phyloP scores from a whole-genome alignment of 2,797 vertebrate genomes.

The Meriones psammophilus region DNA sequence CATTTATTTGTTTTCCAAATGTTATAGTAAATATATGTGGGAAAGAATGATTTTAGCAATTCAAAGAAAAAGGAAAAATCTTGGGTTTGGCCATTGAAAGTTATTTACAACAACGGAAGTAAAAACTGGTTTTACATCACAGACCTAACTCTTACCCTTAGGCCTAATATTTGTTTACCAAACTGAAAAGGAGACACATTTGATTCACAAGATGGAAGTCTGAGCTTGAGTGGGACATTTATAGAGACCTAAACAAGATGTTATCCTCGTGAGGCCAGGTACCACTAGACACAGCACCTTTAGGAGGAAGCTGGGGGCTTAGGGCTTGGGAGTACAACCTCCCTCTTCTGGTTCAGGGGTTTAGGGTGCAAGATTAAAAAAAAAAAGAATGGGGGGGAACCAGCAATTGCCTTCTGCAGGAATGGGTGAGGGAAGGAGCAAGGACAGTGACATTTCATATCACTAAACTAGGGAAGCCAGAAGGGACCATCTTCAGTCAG shows the following conservation, averaged over 20 bases:
- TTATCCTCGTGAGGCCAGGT: slow-evolving; percentile 79
- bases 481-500: slow-evolving; percentile 65
- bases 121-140: slow-evolving; percentile 92
- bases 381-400: slow-evolving; percentile 75
- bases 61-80: slow-evolving; percentile 98
- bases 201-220: slow-evolving; percentile 93
- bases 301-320: slow-evolving; percentile 67
- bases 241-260: slow-evolving; percentile 88
- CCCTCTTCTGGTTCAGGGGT: slow-evolving; percentile 78
- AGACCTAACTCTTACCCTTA: slow-evolving; percentile 90
- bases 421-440: neutral
- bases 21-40: slow-evolving; percentile 97
- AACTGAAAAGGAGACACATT: slow-evolving; percentile 92
- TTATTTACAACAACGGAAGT: slow-evolving; percentile 93
- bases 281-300: slow-evolving; percentile 85
- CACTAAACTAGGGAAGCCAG: slow-evolving; percentile 65
- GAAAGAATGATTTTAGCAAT: slow-evolving; percentile 93
- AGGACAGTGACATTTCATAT: slow-evolving; percentile 79
- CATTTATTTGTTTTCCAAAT: slow-evolving; percentile 98
- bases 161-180: slow-evolving; percentile 89
- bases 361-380: slow-evolving; percentile 67
- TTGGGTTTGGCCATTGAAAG: slow-evolving; percentile 92
- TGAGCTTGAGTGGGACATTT: slow-evolving; percentile 87
- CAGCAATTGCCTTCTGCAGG: slow-evolving; percentile 67
- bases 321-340: slow-evolving; percentile 65